Base-by-base conservation (phyloP, 2,888 invertebrate species). In the Drosophila multiciliata region DNA sequence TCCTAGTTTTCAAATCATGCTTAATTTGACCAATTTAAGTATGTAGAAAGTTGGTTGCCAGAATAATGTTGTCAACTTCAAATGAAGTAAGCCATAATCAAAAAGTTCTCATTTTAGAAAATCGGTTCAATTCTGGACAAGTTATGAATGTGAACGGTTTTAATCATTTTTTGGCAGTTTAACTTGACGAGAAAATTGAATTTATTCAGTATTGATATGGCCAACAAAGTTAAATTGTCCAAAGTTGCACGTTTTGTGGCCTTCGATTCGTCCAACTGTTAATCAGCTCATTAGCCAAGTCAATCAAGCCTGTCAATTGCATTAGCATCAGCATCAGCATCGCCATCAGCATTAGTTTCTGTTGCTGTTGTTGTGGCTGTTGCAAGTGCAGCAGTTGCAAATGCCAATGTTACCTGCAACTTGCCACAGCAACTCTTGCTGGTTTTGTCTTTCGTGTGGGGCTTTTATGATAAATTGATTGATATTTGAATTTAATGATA, bases 401-500 rank as follows among this genome's bases (percentile, higher is more conserved):
- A 48, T 38, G 48, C 55, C 69, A 59, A 50, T 66, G 61, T 45
- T 64, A 67, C 72, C 76, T 64, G 71, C 49, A 55, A 11, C 42
- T 59, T 5, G 54, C 17, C 38, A 11, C 53, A 38, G 45, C 53
- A 38, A 40, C 42, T 45, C 38, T 59, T 50, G 42, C 20, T 57
- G 20, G 36, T 52, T 26, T 38, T 54, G 54, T 36, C 50, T 17
- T 45, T 40, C 35, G 55, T 58, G 52, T 68, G 55, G 42, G 63
- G 57, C 54, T 82, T 74, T 83, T 87, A 87, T 87, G 87, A 87
- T 87, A 87, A 87, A 87, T 87, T 87, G 87, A 87, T 87, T 86
- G 89, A 89, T 87, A 87, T 87, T 86, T 75, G 87, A 88, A 84
- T 87, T 87, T 89, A 89, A 87, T 87, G 88, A 82, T 84, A 86